phyloP scores from a whole-genome alignment of 2,113 vertebrate genomes.

The Beaufortia kweichowensis region DNA sequence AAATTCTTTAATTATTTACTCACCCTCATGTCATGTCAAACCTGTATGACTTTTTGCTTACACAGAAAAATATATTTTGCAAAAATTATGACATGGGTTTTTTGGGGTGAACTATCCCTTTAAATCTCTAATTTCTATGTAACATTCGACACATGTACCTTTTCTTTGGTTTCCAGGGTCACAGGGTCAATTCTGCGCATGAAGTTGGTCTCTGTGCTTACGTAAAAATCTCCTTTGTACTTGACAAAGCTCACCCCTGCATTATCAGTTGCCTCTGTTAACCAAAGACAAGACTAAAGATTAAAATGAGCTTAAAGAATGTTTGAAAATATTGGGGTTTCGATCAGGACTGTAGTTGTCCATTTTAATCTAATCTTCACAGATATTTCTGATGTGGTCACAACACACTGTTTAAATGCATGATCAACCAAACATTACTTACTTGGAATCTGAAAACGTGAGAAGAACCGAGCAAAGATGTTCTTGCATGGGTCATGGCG shows the following conservation, averaged over 20 bases:
- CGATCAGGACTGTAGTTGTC: not conserved
- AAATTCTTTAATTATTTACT: too few species aligned
- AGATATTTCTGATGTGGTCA: not conserved
- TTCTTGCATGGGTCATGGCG: conserved; percentile 93
- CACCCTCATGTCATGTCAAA: too few species aligned
- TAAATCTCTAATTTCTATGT: not conserved
- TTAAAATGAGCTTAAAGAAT: not conserved
- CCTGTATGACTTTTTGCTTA: too few species aligned
- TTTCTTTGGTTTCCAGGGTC: conserved; percentile 84
- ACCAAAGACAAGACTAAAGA: conserved; percentile 46
- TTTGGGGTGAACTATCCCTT: too few species aligned
- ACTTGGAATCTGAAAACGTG: conserved; percentile 81
- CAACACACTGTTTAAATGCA: not conserved
- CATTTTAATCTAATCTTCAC: not conserved
- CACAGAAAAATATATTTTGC: too few species aligned
- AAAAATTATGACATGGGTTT: too few species aligned
- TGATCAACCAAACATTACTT: conserved; percentile 54
- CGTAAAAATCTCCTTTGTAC: conserved; percentile 89
- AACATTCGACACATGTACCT: conserved; percentile 71
- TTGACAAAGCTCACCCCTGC: conserved; percentile 83
- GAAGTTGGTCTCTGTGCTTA: conserved; percentile 83
- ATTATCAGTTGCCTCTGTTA: conserved; percentile 85
- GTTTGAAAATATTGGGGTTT: not conserved
- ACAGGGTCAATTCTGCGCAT: conserved; percentile 85
- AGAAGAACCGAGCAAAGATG: conserved; percentile 87